Evolutionary conservation across 1,140 invertebrate species (phyloP).

Genomic region (Drosophila leontia): DNA sequence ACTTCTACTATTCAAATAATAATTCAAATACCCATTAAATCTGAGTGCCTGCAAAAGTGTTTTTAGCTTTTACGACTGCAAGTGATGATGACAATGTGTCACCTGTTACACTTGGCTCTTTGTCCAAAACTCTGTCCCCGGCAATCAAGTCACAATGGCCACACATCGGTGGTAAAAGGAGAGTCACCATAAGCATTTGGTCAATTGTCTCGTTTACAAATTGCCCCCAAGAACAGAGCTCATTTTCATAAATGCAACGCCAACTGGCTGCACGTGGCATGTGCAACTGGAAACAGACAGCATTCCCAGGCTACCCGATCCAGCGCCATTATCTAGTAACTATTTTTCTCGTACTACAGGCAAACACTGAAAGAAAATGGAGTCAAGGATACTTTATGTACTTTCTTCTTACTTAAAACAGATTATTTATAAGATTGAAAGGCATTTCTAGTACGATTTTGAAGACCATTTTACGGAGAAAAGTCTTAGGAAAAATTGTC

Average conservation of each 20-base stretch:
- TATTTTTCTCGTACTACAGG: slow-evolving; percentile 31
- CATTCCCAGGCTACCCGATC: slow-evolving; percentile 21
- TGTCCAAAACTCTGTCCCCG: slow-evolving; percentile 29
- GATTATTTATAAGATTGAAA: not conserved
- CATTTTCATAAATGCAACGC: slow-evolving; percentile 78
- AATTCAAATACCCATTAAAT: slow-evolving; percentile 6
- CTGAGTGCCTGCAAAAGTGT: not conserved
- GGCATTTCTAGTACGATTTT: not conserved
- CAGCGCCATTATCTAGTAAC: slow-evolving; percentile 37
- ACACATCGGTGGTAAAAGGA: slow-evolving; percentile 11
- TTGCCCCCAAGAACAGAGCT: slow-evolving; percentile 62
- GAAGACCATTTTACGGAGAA: too few species aligned
- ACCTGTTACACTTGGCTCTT: slow-evolving; percentile 23
- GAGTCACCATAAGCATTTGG: slow-evolving; percentile 57
- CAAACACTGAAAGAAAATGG: not conserved
- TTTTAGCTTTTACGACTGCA: not conserved
- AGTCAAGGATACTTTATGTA: too few species aligned
- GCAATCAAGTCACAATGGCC: slow-evolving; percentile 54
- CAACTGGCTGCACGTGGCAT: slow-evolving; percentile 38
- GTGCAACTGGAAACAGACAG: slow-evolving; percentile 15
- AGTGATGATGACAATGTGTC: slow-evolving; percentile 30
- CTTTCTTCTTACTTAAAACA: not conserved
- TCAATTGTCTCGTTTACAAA: slow-evolving; percentile 81
- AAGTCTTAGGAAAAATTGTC: not conserved
- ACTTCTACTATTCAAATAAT: not conserved